A percentile compares a stretch with the other conserved stretches of the same genome.
These are phyloP conservation scores for Myoxocephalus aenaeus DNA, from an alignment of 2,797 vertebrate species.

Conservation along the genomic window DNA sequence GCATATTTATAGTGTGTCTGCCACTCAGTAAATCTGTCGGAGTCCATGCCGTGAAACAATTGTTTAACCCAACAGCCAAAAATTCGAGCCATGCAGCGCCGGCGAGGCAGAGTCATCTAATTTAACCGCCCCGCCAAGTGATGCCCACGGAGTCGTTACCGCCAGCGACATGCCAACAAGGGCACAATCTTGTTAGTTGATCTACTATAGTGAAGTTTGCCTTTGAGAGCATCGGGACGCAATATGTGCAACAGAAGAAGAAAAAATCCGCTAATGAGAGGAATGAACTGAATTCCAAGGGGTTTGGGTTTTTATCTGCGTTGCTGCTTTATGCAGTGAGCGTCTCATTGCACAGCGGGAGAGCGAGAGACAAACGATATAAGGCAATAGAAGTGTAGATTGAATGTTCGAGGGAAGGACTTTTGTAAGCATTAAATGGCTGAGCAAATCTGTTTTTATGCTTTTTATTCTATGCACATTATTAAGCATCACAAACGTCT, in stretches of 20 bases:
- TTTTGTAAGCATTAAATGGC: background rate
- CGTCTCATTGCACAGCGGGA: slow-evolving; percentile 11
- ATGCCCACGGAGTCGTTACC: background rate
- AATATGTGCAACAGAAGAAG: background rate
- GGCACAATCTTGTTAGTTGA: slow-evolving; percentile 22
- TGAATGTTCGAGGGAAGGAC: background rate
- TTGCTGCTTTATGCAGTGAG: background rate
- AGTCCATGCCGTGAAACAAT: slow-evolving; percentile 45
- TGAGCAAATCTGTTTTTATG: background rate
- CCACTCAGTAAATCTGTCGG: slow-evolving; percentile 64
- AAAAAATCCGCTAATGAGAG: background rate
- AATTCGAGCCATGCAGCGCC: background rate
- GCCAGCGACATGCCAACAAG: slow-evolving; percentile 8
- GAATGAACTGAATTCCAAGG: slow-evolving; percentile 1
- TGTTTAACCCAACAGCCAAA: slow-evolving; percentile 52
- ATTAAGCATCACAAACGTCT: background rate
- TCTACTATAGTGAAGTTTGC: slow-evolving; percentile 23
- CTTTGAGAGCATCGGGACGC: slow-evolving; percentile 10
- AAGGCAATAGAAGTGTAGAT: background rate
- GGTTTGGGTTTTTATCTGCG: background rate
- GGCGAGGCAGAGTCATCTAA: slow-evolving; percentile 35
- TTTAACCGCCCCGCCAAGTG: slow-evolving; percentile 42
- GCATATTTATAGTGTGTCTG: slow-evolving; percentile 74
- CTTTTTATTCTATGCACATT: background rate
- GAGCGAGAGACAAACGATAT: background rate